phyloP scores from a whole-genome alignment of 2,888 invertebrate genomes.

The Dastarcus helophoroides region DNA sequence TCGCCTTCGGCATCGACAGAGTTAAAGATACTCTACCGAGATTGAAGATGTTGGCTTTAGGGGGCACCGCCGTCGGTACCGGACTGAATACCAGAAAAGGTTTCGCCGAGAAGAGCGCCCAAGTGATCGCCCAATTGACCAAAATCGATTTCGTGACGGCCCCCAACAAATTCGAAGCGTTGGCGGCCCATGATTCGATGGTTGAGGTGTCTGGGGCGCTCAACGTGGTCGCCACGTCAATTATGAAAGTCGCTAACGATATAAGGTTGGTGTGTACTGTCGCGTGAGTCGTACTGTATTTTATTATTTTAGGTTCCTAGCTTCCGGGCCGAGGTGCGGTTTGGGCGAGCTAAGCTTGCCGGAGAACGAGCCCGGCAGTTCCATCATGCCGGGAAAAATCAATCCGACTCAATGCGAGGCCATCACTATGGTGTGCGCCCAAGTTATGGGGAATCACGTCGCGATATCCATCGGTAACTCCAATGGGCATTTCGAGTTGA shows the following conservation, averaged over 20 bases:
- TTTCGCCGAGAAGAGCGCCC: constrained; percentile 89
- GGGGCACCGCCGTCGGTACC: constrained; percentile 97
- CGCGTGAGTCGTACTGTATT: no score
- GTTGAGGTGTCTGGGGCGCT: constrained; percentile 92
- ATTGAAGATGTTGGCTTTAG: constrained; percentile 82
- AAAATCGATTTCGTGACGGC: constrained; percentile 85
- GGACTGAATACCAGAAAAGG: constrained; percentile 91
- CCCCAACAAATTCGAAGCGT: constrained; percentile 94
- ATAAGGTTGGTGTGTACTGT: constrained; percentile 42
- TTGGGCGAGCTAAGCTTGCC: constrained; percentile 87
- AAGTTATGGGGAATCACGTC: constrained; percentile 97
- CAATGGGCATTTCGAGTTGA: constrained; percentile 96
- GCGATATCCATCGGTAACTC: constrained; percentile 86
- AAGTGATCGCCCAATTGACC: constrained; percentile 67
- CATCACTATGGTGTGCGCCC: constrained; percentile 91
- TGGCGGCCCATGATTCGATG: constrained; percentile 88
- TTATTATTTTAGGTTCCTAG: constrained; percentile 56
- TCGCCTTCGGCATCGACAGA: constrained; percentile 74
- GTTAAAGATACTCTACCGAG: constrained; percentile 43
- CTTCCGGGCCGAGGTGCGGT: constrained; percentile 93
- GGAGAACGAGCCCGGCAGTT: constrained; percentile 97
- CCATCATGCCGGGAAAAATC: constrained; percentile 99
- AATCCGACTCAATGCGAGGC: constrained; percentile 99
- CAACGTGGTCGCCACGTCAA: constrained; percentile 78
- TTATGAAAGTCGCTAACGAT: constrained; percentile 98